These are phyloP conservation scores for Tenrec ecaudatus DNA, from an alignment of 2,113 vertebrate species.

Conservation along the genomic window DNA sequence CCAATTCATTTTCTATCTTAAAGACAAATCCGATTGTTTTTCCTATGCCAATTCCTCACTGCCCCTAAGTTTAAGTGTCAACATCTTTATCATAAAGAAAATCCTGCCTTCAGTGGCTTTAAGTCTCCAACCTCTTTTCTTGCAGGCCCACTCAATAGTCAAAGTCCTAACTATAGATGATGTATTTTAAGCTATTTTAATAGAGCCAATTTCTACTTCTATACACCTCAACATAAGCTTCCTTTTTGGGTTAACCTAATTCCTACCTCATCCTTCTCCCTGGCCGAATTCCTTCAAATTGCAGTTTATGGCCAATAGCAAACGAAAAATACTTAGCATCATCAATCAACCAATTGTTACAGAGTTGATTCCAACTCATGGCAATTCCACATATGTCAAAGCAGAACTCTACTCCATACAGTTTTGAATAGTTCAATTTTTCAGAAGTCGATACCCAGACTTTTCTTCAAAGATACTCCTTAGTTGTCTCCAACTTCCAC, in stretches of 20 bases:
- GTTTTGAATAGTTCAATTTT: not conserved
- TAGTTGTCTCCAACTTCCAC: too few relatives aligned
- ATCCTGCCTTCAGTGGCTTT: not conserved
- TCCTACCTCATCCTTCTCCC: not conserved
- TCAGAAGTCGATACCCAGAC: not conserved
- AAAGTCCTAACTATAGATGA: not conserved
- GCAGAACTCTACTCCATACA: not conserved
- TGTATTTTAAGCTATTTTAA: not conserved
- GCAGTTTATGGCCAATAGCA: not conserved
- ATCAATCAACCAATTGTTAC: not conserved
- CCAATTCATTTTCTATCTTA: too few relatives aligned
- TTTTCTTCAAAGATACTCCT: not conserved
- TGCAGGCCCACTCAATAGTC: not conserved
- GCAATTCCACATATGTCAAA: not conserved
- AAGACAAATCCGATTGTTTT: too few relatives aligned
- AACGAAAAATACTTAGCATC: not conserved
- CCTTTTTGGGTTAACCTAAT: not conserved
- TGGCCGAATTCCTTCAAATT: constrained; percentile 11
- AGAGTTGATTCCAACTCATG: not conserved
- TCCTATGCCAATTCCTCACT: not conserved
- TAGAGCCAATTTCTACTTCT: not conserved
- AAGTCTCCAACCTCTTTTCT: constrained; percentile 9
- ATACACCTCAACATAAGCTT: constrained; percentile 1
- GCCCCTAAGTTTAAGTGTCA: not conserved
- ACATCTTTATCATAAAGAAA: constrained; percentile 18